Conservation (phyloP, 2,113 vertebrate genomes). For the Fukomys damarensis region DNA sequence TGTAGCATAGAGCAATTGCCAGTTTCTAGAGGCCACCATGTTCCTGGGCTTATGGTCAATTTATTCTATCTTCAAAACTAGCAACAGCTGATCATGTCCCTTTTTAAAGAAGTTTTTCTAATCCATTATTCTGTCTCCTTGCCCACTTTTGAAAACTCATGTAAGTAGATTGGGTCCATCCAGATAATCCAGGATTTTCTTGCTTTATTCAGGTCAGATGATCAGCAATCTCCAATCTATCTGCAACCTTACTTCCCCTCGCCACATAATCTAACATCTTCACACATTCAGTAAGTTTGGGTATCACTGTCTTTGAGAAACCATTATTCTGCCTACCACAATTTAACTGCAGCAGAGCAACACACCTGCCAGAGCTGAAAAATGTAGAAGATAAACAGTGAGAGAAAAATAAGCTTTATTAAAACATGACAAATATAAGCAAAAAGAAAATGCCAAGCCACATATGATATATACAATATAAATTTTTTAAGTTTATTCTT, state of each 20-base stretch:
- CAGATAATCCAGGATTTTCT: neutral
- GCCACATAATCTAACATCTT: neutral
- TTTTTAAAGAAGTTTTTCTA: neutral
- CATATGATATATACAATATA: neutral
- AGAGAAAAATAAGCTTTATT: neutral
- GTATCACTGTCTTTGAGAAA: neutral
- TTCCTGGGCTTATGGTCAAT: neutral
- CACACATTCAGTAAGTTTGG: neutral
- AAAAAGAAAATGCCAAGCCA: neutral
- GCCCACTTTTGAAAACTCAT: neutral
- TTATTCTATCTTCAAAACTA: neutral
- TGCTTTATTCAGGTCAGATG: neutral
- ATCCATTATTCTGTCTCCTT: neutral
- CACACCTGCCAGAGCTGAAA: neutral
- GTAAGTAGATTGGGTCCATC: neutral
- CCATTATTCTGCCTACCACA: neutral
- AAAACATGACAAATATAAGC: neutral
- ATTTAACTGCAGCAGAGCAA: neutral
- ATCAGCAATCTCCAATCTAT: neutral
- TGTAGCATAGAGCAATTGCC: neutral
- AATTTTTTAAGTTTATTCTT: neutral
- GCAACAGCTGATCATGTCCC: neutral
- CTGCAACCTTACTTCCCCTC: neutral
- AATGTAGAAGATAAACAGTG: neutral
- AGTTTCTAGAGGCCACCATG: neutral